Base-by-base conservation (phyloP, 2,888 invertebrate species). In the Ectropis crepuscularia region DNA sequence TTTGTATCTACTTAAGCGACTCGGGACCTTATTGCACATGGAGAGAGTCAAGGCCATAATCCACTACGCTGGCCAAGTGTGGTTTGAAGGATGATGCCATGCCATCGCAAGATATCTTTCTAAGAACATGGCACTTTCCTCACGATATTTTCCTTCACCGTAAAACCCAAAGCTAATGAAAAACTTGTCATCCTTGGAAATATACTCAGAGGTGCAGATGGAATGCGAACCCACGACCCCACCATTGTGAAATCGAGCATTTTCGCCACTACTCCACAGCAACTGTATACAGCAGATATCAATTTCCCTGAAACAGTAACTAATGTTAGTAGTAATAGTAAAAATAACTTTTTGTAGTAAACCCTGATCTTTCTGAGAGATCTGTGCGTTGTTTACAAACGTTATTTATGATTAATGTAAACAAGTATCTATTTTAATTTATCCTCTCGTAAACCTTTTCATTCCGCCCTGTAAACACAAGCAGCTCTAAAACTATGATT, bases 301-400 rank as follows among this genome's bases (percentile, higher is more conserved):
- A n/a, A 45, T 50, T 41, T 42, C 41, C 38, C n/a, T 36, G 28
- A 57, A 57, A 48, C 11, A 57, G 10, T 48, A 9, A 11, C 39
- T 37, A 39, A 39, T 37, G 45, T 43, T 9, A 37, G 42, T 58
- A 46, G 48, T 51, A 41, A 42, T 46, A 48, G 60, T 65, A 60
- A 57, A 62, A 64, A 68, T 62, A 68, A 60, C 50, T 57, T 67
- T 62, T 62, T 50, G 43, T 60, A 5, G 7, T 38, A 55, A 57
- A 43, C 63, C 61, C 55, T 64, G 64, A 58, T 63, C 47, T 67
- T 62, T 63, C 47, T 42, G 48, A 11, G 53, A 60, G 55, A 50
- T 43, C 12, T 45, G 42, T 12, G 41, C 42, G 53, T 16, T 61
- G 54, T 54, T 49, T 48, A 48, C 11, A 37, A 28, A 41, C 6